Evolutionary conservation across 1,140 invertebrate genomes (phyloP).

Genomic region (Idris sp.): DNA sequence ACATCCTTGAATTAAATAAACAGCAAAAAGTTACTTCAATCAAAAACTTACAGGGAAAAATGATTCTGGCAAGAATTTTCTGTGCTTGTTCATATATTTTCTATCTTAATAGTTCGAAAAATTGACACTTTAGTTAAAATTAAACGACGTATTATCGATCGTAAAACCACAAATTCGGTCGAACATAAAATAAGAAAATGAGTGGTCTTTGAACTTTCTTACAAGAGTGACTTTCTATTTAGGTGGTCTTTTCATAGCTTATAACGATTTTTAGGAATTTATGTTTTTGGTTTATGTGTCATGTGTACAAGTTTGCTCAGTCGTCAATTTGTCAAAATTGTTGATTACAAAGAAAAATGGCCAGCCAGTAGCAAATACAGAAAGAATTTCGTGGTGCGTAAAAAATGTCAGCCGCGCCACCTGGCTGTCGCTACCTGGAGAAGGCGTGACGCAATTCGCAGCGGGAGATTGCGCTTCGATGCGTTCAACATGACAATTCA

Average conservation of each 20-base stretch:
- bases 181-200: neutral
- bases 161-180: no score
- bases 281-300: conserved; percentile 20
- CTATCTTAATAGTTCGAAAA: no score
- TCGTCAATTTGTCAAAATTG: conserved; percentile 59
- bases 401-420: conserved; percentile 41
- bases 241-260: conserved; percentile 14
- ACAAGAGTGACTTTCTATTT: conserved; percentile 26
- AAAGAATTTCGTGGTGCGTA: conserved; percentile 12
- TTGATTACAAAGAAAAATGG: conserved; percentile 50
- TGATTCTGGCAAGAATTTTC: no score
- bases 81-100: no score
- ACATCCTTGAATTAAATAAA: no score
- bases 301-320: conserved; percentile 4
- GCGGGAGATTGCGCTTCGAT: conserved; percentile 30
- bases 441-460: conserved; percentile 59
- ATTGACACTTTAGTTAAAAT: no score
- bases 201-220: no score
- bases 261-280: conserved; percentile 23
- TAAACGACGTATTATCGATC: no score
- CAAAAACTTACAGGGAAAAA: no score
- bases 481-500: conserved; percentile 49
- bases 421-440: conserved; percentile 55
- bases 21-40: no score
- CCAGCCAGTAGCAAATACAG: conserved; percentile 48